Percentiles rank a stretch among this genome's conserved stretches.
phyloP scores from a whole-genome alignment of 2,113 vertebrate genomes.

The Malurus alboscapulatus region DNA sequence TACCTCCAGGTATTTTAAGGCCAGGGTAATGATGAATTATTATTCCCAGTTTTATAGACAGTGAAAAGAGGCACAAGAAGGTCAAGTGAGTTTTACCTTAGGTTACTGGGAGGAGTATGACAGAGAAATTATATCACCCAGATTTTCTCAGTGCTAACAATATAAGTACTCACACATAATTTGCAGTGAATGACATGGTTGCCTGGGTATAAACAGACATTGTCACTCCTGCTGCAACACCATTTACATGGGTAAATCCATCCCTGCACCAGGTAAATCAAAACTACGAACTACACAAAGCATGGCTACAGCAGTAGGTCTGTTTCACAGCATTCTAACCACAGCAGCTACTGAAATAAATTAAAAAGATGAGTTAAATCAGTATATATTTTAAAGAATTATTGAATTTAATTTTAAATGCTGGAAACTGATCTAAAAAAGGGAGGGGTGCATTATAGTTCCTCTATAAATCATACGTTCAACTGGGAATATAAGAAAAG shows the following conservation, averaged over 20 bases:
- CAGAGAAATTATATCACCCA: neutral
- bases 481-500: neutral
- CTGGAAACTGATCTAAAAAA: neutral
- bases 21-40: slow-evolving; percentile 14
- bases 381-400: neutral
- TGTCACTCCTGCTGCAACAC: neutral
- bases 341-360: neutral
- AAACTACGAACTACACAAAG: neutral
- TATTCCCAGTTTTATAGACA: neutral
- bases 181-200: neutral
- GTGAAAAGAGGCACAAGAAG: slow-evolving; percentile 7
- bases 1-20: slow-evolving; percentile 10
- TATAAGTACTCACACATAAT: neutral
- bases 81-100: neutral
- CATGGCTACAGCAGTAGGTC: neutral
- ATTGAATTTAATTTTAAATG: neutral
- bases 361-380: neutral
- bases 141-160: neutral
- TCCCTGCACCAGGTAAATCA: neutral
- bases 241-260: neutral
- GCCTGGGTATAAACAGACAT: neutral
- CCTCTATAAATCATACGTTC: neutral
- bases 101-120: neutral
- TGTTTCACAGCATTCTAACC: neutral
- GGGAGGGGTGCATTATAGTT: neutral